Evolutionary conservation across 1,140 invertebrate genomes (phyloP), one percentile per base, ranked within the genome.

Genomic region (Diachasma alloeum): DNA sequence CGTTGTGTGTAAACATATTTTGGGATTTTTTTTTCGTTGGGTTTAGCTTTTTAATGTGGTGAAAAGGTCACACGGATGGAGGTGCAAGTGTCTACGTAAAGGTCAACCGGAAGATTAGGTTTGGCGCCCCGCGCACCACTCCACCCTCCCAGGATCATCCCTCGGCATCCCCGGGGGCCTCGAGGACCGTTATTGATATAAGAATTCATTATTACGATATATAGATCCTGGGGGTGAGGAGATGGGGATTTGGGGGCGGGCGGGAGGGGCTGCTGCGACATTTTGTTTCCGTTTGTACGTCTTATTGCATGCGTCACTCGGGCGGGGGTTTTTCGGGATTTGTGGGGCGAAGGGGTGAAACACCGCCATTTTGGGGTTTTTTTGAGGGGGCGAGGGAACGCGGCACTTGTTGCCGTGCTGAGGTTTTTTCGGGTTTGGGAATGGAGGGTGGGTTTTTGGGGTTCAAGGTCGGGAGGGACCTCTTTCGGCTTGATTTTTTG

Each of bases 41-140:
- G 26, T 22, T 15, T 37, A 6, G 36, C n/a, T 37, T 37, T 36
- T 53, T 53, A n/a, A n/a, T 8, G 4, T 53, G 6, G 5, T 53
- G n/a, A 53, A 53, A 53, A 53, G 48, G 48, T 53, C 48, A 53
- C 48, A 53, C 24, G 5, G 22, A 31, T 31, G 22, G 13, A 31
- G 4, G 4, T 36, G 17, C 3, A 42, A 42, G 39, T 42, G 39
- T 13, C 39, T 76, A 26, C 17, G 3, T 71, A 71, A 76, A 71
- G 75, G 75, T 76, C 75, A 76, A 72, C 75, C 75, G 75, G 75
- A 76, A 76, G 75, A 76, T 76, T 72, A 76, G 46, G 63, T 63
- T 26, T 36, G 36, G 39, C 39, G 39, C 31, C 26, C 63, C 24
- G 63, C 31, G 74, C 31, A 31, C 31, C 66, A 68, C 42, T 76